Conservation (phyloP, 35 echinoderm and acorn worm genomes). For the Heliocidaris erythrogramma region DNA sequence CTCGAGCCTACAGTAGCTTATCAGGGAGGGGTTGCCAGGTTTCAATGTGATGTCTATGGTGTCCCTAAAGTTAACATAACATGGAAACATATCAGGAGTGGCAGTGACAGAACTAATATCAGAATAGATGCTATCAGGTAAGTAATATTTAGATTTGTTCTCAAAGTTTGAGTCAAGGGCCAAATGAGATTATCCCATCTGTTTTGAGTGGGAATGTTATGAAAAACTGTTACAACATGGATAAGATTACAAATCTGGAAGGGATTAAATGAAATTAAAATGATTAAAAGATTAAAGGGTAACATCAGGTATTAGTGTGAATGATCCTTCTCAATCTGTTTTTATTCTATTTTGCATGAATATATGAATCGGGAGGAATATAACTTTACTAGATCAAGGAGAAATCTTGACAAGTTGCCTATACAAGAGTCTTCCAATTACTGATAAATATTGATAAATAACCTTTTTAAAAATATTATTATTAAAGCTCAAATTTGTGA, state of each 20-base stretch:
- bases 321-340: no score
- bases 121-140: background rate
- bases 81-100: constrained; percentile 34
- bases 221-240: background rate
- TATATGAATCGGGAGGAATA: no score
- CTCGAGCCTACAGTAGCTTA: constrained; percentile 21
- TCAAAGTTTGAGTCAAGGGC: background rate
- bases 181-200: background rate
- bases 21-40: constrained; percentile 48
- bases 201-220: background rate
- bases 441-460: no score
- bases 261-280: background rate
- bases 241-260: background rate
- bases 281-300: background rate
- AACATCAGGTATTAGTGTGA: no score
- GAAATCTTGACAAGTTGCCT: no score
- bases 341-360: no score
- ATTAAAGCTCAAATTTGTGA: background rate
- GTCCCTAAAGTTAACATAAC: constrained; percentile 41
- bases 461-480: background rate
- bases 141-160: background rate
- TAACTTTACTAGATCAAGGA: no score
- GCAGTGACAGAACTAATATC: background rate
- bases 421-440: no score
- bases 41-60: constrained; percentile 23